Percentiles rank a stretch among this genome's conserved stretches.
Evolutionary conservation across 2,888 invertebrate genomes (phyloP).

Genomic region (Pseudoips prasinana): DNA sequence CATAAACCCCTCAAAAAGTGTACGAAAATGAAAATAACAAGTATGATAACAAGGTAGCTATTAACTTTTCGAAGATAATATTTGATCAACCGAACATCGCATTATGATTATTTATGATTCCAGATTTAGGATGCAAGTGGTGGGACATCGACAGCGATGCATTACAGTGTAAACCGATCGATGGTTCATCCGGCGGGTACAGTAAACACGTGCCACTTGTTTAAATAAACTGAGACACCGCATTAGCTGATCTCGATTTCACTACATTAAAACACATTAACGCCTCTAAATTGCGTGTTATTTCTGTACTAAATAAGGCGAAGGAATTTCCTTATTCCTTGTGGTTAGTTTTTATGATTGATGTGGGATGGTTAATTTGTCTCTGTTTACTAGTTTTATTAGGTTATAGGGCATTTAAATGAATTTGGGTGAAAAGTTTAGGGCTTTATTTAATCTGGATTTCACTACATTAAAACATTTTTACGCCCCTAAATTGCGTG

Average conservation of each 20-base stretch:
- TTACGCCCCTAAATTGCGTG: conserved; percentile 71
- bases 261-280: conserved; percentile 80
- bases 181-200: conserved; percentile 75
- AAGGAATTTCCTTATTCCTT: conserved; percentile 29
- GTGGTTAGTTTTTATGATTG: not conserved
- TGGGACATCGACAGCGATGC: conserved; percentile 67
- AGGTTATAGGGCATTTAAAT: too few relatives aligned
- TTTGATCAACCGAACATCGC: too few relatives aligned
- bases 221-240: conserved; percentile 74
- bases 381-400: not conserved
- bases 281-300: conserved; percentile 70
- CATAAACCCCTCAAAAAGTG: too few relatives aligned
- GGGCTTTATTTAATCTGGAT: conserved; percentile 80
- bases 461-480: conserved; percentile 80
- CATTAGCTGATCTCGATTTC: conserved; percentile 80
- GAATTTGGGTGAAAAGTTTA: too few relatives aligned
- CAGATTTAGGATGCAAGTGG: conserved; percentile 49
- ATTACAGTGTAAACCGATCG: conserved; percentile 78
- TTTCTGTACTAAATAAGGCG: conserved; percentile 60
- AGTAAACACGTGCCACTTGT: conserved; percentile 80
- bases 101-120: conserved; percentile 8
- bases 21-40: too few relatives aligned
- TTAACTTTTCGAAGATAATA: too few relatives aligned
- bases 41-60: too few relatives aligned
- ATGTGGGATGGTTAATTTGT: conserved; percentile 4